Evolutionary conservation across 1,140 invertebrate genomes (phyloP), one percentile per base, ranked within the genome.

Genomic region (Drosophila arawakana): DNA sequence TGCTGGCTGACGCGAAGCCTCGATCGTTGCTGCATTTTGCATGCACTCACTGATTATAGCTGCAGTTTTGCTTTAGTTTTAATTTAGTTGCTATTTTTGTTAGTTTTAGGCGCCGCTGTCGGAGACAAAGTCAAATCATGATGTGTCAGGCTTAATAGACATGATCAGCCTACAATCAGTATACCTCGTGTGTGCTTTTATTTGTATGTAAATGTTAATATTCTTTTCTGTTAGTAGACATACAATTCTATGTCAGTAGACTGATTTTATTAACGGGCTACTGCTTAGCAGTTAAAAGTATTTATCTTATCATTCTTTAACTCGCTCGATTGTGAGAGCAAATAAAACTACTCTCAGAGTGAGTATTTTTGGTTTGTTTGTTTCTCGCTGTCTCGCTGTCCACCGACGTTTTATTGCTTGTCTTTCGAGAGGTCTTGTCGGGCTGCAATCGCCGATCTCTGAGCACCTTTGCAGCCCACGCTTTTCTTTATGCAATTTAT

Each of bases 401-500:
- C 4, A 30, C 61, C 66, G 61, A 49, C 61, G 61, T 72, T 44
- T 52, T 44, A 47, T 15, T 60, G 55, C 39, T 55, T 65, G 43
- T 49, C 21, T 25, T 60, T 68, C 43, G 65, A 69, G 65, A 69
- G 65, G 57, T 60, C 60, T 52, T 50, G 34, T 39, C 39, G 34
- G 39, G 57, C 65, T 68, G 57, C 65, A 73, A 55, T 69, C 71
- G 65, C 41, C 60, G 41, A 69, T 55, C 62, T 30, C 65, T 35
- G 49, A 61, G 52, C 65, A 73, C 65, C 71, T 73, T 55, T 55
- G 10, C 49, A 18, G 63, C 78, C 81, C 76, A 67, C 41, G 25
- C 66, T 70, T 62, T 67, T 58, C 18, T 67, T 80, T 68, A 39
- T 83, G 37, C 72, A 74, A 74, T 74, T 74, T 70, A 70, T 73